phyloP scores from a whole-genome alignment of 2,797 vertebrate species.

The Oryzias sinensis region DNA sequence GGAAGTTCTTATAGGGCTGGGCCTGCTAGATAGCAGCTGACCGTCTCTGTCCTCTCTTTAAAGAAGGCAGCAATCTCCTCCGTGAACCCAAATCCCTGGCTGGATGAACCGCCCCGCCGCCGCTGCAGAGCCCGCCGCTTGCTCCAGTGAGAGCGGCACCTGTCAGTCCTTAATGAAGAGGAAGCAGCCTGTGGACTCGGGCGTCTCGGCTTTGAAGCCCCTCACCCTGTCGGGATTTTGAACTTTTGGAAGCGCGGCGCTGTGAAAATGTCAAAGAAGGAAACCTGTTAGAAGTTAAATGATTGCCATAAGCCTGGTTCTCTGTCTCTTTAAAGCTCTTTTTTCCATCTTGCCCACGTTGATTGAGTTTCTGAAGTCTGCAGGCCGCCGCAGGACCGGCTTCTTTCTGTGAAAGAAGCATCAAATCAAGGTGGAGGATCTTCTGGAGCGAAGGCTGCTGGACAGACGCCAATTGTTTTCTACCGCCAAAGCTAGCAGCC shows the following conservation, averaged over 20 bases:
- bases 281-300: conserved; percentile 46
- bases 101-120: conserved; percentile 5
- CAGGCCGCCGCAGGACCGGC: conserved; percentile 11
- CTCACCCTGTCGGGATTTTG: conserved; percentile 31
- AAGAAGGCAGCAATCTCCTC: conserved; percentile 24
- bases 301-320: conserved; percentile 20
- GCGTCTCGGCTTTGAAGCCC: conserved; percentile 39
- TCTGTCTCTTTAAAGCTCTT: conserved; percentile 19
- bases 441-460: conserved; percentile 36
- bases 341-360: conserved; percentile 20
- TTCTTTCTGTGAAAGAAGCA: background rate
- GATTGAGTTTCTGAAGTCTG: conserved; percentile 45
- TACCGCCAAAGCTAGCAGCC: background rate
- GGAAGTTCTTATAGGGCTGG: conserved; percentile 60
- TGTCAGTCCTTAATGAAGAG: conserved; percentile 53
- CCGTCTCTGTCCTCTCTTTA: conserved; percentile 45
- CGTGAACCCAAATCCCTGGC: conserved; percentile 30
- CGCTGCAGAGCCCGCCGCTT: conserved; percentile 6
- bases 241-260: conserved; percentile 22
- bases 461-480: conserved; percentile 14
- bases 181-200: conserved; percentile 35
- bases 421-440: conserved; percentile 41
- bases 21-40: conserved; percentile 54
- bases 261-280: conserved; percentile 34
- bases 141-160: conserved; percentile 32